These are phyloP conservation scores for Rhabdomys pumilio DNA, from an alignment of 2,797 vertebrate genomes.

Conservation along the genomic window DNA sequence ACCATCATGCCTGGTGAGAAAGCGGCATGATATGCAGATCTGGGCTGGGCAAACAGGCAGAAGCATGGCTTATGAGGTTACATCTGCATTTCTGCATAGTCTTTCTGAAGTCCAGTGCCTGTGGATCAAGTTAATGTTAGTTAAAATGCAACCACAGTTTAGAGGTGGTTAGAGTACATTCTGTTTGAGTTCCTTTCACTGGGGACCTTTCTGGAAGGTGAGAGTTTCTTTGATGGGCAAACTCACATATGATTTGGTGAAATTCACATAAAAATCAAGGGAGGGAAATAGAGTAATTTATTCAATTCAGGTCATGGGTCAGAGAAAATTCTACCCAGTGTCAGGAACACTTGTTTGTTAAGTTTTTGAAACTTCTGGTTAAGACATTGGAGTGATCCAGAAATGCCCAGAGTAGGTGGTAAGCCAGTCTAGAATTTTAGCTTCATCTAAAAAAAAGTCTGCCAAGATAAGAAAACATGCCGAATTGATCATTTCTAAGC, in stretches of 20 bases:
- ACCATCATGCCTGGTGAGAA: neutral
- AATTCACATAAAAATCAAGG: neutral
- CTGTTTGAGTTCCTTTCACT: neutral
- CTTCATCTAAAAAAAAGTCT: neutral
- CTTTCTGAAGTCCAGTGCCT: neutral
- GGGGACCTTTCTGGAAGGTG: neutral
- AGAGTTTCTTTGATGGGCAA: neutral
- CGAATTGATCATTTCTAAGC: neutral
- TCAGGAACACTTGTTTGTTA: constrained; percentile 8
- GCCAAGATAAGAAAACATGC: neutral
- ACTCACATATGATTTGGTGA: constrained; percentile 16
- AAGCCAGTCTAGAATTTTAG: constrained; percentile 9
- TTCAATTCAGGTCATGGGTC: neutral
- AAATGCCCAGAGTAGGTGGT: neutral
- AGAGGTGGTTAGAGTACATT: neutral
- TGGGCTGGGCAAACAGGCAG: neutral
- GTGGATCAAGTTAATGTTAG: neutral
- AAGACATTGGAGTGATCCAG: neutral
- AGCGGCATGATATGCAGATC: neutral
- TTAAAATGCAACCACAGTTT: neutral
- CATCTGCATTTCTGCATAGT: neutral
- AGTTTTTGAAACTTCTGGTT: neutral
- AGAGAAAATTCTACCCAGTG: neutral
- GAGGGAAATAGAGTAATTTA: neutral
- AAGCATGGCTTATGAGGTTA: fast-evolving